Conservation (phyloP, 2,113 vertebrate genomes). For the Perca flavescens region DNA sequence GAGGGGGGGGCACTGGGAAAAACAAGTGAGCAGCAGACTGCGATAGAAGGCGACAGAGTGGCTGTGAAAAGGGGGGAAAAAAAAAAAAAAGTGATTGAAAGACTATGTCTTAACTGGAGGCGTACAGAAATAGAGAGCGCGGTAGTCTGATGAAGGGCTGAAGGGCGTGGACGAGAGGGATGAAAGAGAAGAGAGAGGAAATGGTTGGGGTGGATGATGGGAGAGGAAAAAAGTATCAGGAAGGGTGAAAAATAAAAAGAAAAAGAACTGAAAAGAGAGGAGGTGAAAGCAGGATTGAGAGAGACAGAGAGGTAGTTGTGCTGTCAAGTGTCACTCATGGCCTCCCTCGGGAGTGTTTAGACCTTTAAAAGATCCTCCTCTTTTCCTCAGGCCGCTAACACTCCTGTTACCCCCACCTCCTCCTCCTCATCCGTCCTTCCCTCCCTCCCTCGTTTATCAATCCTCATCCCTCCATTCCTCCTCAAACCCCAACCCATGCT, state of each 20-base stretch:
- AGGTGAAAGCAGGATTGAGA: background rate
- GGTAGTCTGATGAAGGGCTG: constrained; percentile 17
- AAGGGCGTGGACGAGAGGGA: background rate
- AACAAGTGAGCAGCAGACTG: constrained; percentile 41
- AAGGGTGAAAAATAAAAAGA: background rate
- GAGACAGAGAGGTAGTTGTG: constrained; percentile 27
- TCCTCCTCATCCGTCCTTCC: constrained; percentile 5
- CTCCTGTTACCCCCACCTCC: constrained; percentile 31
- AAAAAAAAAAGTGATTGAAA: constrained; percentile 34
- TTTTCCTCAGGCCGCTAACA: constrained; percentile 52
- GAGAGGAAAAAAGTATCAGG: background rate
- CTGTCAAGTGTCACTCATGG: constrained; percentile 64
- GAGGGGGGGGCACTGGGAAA: background rate
- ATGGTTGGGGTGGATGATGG: background rate
- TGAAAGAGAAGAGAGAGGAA: background rate
- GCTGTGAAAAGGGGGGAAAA: constrained; percentile 24
- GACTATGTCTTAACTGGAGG: constrained; percentile 37
- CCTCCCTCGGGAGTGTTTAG: constrained; percentile 68
- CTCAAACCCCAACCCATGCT: background rate
- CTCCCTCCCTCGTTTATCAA: background rate
- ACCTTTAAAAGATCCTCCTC: constrained; percentile 70
- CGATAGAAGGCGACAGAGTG: constrained; percentile 23
- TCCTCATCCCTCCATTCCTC: background rate
- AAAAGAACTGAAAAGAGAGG: background rate
- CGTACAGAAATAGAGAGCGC: background rate